phyloP scores from a whole-genome alignment of 1,140 invertebrate genomes.

The Geopemphigus sp. region DNA sequence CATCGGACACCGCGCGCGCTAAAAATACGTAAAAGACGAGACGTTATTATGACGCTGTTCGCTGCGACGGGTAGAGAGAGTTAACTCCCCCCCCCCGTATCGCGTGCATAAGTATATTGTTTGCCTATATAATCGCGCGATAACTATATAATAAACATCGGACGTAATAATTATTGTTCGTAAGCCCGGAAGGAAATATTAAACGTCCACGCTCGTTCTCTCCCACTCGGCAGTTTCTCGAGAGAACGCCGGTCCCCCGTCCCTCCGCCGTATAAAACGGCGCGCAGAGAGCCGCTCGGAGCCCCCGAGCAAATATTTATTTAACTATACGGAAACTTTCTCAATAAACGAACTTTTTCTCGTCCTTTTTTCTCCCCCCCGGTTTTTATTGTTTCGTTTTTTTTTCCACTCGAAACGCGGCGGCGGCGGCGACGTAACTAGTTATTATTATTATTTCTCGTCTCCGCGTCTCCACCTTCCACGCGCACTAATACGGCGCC shows the following conservation, averaged over 20 bases:
- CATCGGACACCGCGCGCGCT: no score
- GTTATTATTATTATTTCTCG: conserved; percentile 26
- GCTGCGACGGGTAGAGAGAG: background rate
- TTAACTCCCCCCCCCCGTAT: background rate
- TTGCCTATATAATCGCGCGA: conserved; percentile 18
- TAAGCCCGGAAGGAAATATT: conserved; percentile 38
- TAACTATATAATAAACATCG: conserved; percentile 14
- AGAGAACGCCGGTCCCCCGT: no score
- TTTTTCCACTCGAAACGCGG: background rate
- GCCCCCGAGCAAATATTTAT: conserved; percentile 30
- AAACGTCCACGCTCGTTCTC: background rate
- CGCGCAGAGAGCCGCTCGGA: background rate
- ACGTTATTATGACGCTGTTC: background rate
- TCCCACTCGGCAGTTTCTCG: background rate
- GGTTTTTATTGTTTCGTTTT: background rate
- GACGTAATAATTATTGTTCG: conserved; percentile 35
- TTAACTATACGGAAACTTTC: conserved; percentile 34
- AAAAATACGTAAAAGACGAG: background rate
- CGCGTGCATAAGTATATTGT: background rate
- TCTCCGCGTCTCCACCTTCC: no score
- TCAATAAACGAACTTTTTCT: conserved; percentile 45
- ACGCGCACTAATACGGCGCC: no score
- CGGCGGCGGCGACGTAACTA: background rate
- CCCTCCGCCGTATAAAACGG: no score
- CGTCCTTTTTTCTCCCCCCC: no score